Conservation (phyloP, 2,888 invertebrate genomes). For the Nomada hirtipes region DNA sequence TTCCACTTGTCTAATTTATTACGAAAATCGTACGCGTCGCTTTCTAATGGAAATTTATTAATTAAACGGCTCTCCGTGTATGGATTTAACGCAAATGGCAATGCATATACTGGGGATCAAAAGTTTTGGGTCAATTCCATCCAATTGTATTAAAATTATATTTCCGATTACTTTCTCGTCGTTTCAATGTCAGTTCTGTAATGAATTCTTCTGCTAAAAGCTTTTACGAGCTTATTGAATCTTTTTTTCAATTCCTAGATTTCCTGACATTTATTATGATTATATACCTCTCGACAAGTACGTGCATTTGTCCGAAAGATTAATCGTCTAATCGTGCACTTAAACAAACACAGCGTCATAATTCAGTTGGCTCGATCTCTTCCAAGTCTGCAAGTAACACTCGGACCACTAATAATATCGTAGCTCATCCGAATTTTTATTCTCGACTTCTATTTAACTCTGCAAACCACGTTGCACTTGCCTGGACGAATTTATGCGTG, state of each 20-base stretch:
- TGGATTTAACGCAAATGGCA: background rate
- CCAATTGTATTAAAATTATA: too few relatives aligned
- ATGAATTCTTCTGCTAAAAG: too few relatives aligned
- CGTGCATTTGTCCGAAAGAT: background rate
- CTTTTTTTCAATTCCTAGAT: too few relatives aligned
- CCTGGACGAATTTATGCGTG: background rate
- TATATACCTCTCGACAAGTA: too few relatives aligned
- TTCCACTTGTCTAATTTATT: background rate
- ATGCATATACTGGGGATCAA: background rate
- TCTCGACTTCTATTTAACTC: slow-evolving; percentile 5
- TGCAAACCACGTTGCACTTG: background rate
- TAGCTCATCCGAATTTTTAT: slow-evolving; percentile 2
- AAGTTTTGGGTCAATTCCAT: background rate
- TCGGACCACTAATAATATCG: background rate
- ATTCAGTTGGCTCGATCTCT: background rate
- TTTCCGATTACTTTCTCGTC: too few relatives aligned
- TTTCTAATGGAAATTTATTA: slow-evolving; percentile 4
- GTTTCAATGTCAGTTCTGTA: too few relatives aligned
- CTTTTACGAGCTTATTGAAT: too few relatives aligned
- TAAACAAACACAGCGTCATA: background rate
- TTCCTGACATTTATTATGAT: too few relatives aligned
- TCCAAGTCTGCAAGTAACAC: background rate
- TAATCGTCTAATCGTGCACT: background rate
- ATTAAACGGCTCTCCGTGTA: background rate
- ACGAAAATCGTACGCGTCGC: slow-evolving; percentile 6